phyloP scores from a whole-genome alignment of 2,888 invertebrate species.

The Platerodrilus igneus region DNA sequence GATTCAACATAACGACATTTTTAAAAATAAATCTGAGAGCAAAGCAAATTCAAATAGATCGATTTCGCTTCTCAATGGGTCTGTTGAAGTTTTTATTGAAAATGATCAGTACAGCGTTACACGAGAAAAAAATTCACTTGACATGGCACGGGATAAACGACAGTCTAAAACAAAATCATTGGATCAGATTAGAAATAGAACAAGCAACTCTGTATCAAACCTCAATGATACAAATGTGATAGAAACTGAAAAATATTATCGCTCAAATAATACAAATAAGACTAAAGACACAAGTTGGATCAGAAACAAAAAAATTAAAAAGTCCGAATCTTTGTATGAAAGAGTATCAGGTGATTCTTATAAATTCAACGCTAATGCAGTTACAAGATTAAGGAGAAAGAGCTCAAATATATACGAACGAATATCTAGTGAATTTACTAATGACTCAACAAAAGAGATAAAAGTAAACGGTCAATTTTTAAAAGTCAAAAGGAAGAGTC shows the following conservation, averaged over 20 bases:
- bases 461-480: conserved; percentile 7
- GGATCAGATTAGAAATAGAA: neutral
- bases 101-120: conserved; percentile 30
- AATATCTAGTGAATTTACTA: conserved; percentile 5
- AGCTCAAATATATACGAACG: conserved; percentile 12
- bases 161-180: neutral
- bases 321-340: conserved; percentile 20
- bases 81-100: conserved; percentile 28
- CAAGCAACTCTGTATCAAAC: no score
- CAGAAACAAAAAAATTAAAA: conserved; percentile 24
- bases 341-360: conserved; percentile 20
- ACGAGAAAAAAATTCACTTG: conserved; percentile 17
- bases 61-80: no score
- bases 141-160: conserved; percentile 5
- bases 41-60: no score
- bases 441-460: neutral
- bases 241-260: neutral
- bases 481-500: conserved; percentile 10
- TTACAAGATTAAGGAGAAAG: neutral
- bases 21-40: no score
- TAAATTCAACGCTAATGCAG: neutral
- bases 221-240: neutral
- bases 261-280: neutral
- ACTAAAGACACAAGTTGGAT: conserved; percentile 15
- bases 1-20: no score